A percentile compares a stretch with the other conserved stretches of the same genome.
Conservation (phyloP, 1,140 invertebrate genomes). For the Diploscapter pachys region DNA sequence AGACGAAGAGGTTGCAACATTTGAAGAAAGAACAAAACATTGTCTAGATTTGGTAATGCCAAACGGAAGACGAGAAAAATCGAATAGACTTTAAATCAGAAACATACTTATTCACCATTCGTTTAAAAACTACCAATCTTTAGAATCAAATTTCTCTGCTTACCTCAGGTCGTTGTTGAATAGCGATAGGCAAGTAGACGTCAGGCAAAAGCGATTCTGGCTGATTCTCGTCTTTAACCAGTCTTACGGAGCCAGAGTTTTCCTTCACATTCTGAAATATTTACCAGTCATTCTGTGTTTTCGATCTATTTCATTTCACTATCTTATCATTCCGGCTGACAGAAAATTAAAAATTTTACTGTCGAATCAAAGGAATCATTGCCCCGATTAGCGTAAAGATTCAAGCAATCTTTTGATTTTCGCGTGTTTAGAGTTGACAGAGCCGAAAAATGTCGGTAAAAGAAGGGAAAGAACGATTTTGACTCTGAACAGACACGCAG, state of each 20-base stretch:
- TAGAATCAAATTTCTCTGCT: background rate
- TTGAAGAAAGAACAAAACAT: conserved; percentile 23
- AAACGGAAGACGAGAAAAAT: conserved; percentile 9
- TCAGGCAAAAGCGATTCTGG: conserved; percentile 52
- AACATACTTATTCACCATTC: too few relatives aligned
- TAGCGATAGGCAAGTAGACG: conserved; percentile 52
- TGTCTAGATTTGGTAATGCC: conserved; percentile 20
- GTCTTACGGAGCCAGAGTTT: conserved; percentile 50
- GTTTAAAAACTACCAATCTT: too few relatives aligned
- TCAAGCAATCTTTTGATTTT: background rate
- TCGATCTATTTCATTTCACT: conserved; percentile 11
- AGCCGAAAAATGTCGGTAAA: background rate
- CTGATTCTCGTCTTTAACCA: conserved; percentile 53
- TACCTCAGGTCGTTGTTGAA: conserved; percentile 47
- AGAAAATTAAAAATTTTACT: background rate
- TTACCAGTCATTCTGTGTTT: background rate
- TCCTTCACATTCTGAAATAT: conserved; percentile 44
- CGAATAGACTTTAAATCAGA: conserved; percentile 1
- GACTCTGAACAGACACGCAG: too few relatives aligned
- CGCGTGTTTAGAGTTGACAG: background rate
- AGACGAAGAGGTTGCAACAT: background rate
- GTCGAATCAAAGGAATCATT: too few relatives aligned
- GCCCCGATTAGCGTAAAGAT: background rate
- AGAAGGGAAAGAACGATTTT: too few relatives aligned
- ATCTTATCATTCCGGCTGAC: conserved; percentile 15